These are phyloP conservation scores for Belgica antarctica DNA, from an alignment of 2,888 invertebrate species.

Conservation along the genomic window DNA sequence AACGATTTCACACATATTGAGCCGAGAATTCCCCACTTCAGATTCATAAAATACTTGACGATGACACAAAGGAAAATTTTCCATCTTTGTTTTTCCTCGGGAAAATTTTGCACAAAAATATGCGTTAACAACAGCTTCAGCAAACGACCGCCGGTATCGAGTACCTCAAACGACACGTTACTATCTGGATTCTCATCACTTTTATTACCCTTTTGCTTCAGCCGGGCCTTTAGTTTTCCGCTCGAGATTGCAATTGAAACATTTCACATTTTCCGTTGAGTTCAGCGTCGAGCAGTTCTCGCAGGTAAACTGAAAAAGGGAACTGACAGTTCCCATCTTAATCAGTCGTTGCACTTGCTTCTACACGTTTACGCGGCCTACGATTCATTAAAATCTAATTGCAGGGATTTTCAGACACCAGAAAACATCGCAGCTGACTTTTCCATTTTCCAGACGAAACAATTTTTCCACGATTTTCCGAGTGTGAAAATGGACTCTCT, in stretches of 20 bases:
- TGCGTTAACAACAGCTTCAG: too few species aligned
- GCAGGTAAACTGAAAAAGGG: slow-evolving; percentile 92
- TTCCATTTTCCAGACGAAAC: not conserved
- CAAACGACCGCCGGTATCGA: too few species aligned
- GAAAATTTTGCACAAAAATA: slow-evolving; percentile 22
- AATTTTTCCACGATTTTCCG: not conserved
- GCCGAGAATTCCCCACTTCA: too few species aligned
- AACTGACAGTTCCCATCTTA: slow-evolving; percentile 85
- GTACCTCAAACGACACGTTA: too few species aligned
- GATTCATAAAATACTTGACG: not conserved
- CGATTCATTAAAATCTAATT: not conserved
- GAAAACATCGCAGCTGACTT: slow-evolving; percentile 1
- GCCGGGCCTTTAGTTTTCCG: not conserved
- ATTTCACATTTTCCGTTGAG: slow-evolving; percentile 79
- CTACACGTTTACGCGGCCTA: too few species aligned
- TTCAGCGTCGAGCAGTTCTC: slow-evolving; percentile 83
- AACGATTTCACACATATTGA: too few species aligned
- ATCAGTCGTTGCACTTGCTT: slow-evolving; percentile 1
- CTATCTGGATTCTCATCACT: too few species aligned
- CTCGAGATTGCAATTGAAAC: slow-evolving; percentile 66
- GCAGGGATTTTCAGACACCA: not conserved
- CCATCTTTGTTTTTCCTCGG: slow-evolving; percentile 42
- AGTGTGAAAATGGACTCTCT: too few species aligned
- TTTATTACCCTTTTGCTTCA: slow-evolving; percentile 28
- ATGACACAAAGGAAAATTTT: slow-evolving; percentile 27